Percentiles rank a stretch among this genome's conserved stretches.
phyloP scores from a whole-genome alignment of 2,888 invertebrate genomes.

The Amphipyra tragopoginis region DNA sequence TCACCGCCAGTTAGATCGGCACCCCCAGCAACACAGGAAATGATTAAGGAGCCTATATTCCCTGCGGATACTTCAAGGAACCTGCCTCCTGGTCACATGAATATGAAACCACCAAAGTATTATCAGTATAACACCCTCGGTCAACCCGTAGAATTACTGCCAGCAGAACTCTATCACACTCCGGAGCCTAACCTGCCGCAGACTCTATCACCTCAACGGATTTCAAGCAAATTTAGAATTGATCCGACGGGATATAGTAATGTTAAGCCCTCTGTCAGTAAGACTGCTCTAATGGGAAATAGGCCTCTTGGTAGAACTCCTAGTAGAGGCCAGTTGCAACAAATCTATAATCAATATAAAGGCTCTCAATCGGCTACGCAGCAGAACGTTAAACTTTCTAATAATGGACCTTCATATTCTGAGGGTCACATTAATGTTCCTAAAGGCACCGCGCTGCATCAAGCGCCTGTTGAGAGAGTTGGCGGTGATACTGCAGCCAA shows the following conservation, averaged over 20 bases:
- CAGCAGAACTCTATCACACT: constrained; percentile 67
- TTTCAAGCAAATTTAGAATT: constrained; percentile 49
- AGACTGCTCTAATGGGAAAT: constrained; percentile 77
- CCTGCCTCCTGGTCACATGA: constrained; percentile 39
- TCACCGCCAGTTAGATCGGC: constrained; percentile 10
- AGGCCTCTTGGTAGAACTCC: constrained; percentile 69
- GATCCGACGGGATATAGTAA: constrained; percentile 65
- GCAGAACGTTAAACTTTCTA: constrained; percentile 70
- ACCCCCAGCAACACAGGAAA: constrained; percentile 39
- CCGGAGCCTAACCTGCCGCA: constrained; percentile 71
- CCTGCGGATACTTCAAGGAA: constrained; percentile 74
- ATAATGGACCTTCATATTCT: constrained; percentile 68
- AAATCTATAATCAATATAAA: constrained; percentile 82
- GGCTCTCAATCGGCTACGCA: constrained; percentile 81
- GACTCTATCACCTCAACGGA: constrained; percentile 76
- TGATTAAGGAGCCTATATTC: constrained; percentile 75
- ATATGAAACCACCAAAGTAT: constrained; percentile 53
- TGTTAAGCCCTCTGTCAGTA: constrained; percentile 81
- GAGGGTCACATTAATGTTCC: constrained; percentile 72
- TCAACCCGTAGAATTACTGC: constrained; percentile 79
- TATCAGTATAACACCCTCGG: constrained; percentile 81
- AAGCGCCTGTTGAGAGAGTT: constrained; percentile 73
- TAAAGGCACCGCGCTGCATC: constrained; percentile 46
- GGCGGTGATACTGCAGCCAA: constrained; percentile 77
- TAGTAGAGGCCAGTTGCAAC: constrained; percentile 79